phyloP scores from a whole-genome alignment of 2,888 invertebrate genomes.

The Malacosoma neustria region DNA sequence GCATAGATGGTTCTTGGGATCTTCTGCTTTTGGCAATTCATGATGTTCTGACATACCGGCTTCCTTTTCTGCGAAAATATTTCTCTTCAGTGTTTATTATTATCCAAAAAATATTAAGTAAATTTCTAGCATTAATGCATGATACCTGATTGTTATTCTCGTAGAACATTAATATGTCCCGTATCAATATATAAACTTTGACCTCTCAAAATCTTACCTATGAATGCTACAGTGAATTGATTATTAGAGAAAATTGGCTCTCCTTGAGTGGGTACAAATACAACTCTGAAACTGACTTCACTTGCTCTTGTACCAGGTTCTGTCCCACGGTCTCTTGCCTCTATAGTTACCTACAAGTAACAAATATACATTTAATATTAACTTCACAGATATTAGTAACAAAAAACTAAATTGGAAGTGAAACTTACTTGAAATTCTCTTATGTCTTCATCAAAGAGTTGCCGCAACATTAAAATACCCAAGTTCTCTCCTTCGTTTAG shows the following conservation, averaged over 20 bases:
- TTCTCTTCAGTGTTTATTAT: not conserved
- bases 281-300: slow-evolving; percentile 35
- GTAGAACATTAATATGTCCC: no score
- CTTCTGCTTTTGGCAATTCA: slow-evolving; percentile 43
- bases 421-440: slow-evolving; percentile 42
- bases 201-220: no score
- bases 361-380: no score
- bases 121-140: no score
- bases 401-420: not conserved
- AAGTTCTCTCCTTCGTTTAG: slow-evolving; percentile 38
- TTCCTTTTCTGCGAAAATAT: slow-evolving; percentile 37
- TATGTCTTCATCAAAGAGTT: slow-evolving; percentile 33
- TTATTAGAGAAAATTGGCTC: slow-evolving; percentile 47
- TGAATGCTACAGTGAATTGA: slow-evolving; percentile 34
- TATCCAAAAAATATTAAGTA: not conserved
- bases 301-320: slow-evolving; percentile 34
- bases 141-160: no score
- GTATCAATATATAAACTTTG: no score
- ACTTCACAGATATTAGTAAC: no score
- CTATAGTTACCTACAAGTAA: slow-evolving; percentile 52
- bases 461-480: slow-evolving; percentile 38
- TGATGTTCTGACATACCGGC: slow-evolving; percentile 42
- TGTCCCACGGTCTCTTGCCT: slow-evolving; percentile 63
- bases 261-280: slow-evolving; percentile 61
- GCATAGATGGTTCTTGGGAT: slow-evolving; percentile 62